Conservation (phyloP, 2,113 vertebrate species). For the Corythaixoides concolor region DNA sequence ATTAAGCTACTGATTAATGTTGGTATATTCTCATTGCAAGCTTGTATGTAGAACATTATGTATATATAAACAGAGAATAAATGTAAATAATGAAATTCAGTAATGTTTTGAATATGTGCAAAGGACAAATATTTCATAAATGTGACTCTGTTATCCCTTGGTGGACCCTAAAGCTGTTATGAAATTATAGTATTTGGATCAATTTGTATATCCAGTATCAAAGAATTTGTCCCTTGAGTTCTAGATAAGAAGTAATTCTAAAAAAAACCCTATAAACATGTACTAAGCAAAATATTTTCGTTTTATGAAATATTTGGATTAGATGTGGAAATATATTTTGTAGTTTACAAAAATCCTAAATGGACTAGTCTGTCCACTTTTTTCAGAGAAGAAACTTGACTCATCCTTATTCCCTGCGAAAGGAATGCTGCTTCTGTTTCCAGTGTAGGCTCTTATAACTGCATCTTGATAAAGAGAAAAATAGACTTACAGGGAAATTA, state of each 20-base stretch:
- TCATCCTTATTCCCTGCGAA: background rate
- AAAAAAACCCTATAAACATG: background rate
- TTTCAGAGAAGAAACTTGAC: background rate
- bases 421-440: background rate
- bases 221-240: background rate
- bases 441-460: background rate
- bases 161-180: background rate
- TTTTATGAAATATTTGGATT: background rate
- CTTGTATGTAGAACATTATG: background rate
- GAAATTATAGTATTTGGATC: background rate
- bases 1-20: background rate
- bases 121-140: background rate
- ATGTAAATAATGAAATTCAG: background rate
- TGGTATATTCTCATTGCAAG: background rate
- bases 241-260: background rate
- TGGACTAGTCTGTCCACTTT: background rate
- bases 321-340: background rate
- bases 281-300: background rate
- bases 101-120: background rate
- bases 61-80: background rate
- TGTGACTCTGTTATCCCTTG: rapidly evolving
- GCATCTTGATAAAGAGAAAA: background rate
- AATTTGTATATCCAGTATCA: background rate
- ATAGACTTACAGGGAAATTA: background rate
- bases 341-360: background rate